These are phyloP conservation scores for Pangasius djambal DNA, from an alignment of 2,797 vertebrate species.

Conservation along the genomic window DNA sequence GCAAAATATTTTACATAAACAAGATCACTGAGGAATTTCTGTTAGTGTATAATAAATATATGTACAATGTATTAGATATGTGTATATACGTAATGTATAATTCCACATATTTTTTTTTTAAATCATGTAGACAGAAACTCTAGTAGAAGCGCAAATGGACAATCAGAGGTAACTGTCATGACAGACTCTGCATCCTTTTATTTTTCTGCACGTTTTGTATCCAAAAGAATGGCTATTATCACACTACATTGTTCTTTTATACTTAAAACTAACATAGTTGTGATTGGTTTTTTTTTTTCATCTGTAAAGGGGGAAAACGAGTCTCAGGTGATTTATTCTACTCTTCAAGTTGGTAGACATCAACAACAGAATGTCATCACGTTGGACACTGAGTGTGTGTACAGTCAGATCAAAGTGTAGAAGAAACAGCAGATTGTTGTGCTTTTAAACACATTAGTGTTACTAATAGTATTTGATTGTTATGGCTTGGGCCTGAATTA, in stretches of 20 bases:
- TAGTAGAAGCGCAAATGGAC: not conserved
- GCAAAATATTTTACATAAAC: not conserved
- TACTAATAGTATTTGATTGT: not conserved
- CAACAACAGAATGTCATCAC: constrained; percentile 11
- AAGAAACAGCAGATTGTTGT: constrained; percentile 8
- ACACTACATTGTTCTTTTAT: not conserved
- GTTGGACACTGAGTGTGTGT: constrained; percentile 52
- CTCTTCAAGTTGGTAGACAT: constrained; percentile 47
- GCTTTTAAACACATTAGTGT: not conserved
- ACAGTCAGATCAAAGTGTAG: constrained; percentile 62
- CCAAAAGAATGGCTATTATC: not conserved
- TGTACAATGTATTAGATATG: too few species aligned
- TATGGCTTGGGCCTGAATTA: not conserved
- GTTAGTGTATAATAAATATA: not conserved
- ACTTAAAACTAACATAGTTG: not conserved
- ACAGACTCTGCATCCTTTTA: not conserved
- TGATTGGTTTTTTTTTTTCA: not conserved
- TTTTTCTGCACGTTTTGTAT: not conserved
- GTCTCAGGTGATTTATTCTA: constrained; percentile 58
- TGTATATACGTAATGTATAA: too few species aligned
- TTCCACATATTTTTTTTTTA: not conserved
- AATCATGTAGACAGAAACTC: constrained; percentile 3
- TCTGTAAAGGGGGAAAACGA: constrained; percentile 58
- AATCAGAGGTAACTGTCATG: constrained; percentile 19
- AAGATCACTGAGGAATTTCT: not conserved